Conservation (phyloP, 2,797 vertebrate genomes). For the Orientallactaga sibirica region DNA sequence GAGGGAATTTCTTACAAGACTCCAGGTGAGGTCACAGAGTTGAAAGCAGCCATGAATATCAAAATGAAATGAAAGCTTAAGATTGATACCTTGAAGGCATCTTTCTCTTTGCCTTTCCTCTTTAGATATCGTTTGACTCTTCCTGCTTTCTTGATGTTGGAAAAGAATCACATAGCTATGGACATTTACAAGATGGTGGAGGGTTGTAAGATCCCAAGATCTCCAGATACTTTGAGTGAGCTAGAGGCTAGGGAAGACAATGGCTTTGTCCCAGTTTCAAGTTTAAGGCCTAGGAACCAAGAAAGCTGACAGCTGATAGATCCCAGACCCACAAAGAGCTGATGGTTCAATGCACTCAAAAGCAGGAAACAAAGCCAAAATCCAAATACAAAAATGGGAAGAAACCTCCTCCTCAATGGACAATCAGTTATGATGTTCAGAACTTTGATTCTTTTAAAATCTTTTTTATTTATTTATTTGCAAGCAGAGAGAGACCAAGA, state of each 20-base stretch:
- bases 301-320: background rate
- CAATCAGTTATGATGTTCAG: background rate
- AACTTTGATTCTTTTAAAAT: background rate
- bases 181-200: background rate
- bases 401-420: background rate
- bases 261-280: background rate
- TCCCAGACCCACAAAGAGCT: background rate
- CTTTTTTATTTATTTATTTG: too few species aligned
- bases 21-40: conserved; percentile 16
- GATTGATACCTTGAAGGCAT: background rate
- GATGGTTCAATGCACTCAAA: background rate
- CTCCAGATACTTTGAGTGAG: background rate
- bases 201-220: background rate
- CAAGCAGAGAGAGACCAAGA: too few species aligned
- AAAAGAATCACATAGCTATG: background rate
- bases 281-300: background rate
- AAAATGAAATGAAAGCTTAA: background rate
- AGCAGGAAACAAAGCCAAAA: background rate
- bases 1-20: conserved; percentile 27
- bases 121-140: background rate
- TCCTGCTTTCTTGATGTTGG: background rate
- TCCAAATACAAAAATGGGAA: background rate
- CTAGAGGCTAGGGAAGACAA: background rate
- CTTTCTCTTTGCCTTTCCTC: background rate
- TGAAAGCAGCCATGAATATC: conserved; percentile 39